Evolutionary conservation across 2,888 invertebrate genomes (phyloP).

Genomic region (Agonopterix arenella): DNA sequence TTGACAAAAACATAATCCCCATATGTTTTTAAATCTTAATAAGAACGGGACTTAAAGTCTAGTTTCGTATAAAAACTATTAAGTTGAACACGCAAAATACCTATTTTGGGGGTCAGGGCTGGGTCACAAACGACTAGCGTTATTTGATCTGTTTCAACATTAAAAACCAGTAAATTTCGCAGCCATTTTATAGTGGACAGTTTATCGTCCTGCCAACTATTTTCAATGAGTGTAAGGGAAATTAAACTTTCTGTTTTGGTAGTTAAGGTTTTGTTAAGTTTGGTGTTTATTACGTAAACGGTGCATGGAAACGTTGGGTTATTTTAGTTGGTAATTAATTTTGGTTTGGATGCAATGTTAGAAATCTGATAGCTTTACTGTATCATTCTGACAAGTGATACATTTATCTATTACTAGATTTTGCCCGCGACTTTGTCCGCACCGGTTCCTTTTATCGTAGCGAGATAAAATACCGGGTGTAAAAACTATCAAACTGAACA

Average conservation of each 20-base stretch:
- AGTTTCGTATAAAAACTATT: conserved; percentile 29
- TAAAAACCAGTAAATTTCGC: neutral
- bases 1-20: neutral
- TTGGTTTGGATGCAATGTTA: too few species aligned
- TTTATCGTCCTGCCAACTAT: conserved; percentile 7
- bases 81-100: conserved; percentile 49
- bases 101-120: conserved; percentile 56
- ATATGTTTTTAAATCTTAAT: conserved; percentile 14
- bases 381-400: too few species aligned
- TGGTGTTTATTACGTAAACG: too few species aligned
- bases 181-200: conserved; percentile 19
- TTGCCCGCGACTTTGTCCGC: too few species aligned
- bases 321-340: too few species aligned
- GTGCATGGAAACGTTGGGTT: too few species aligned
- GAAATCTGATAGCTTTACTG: too few species aligned
- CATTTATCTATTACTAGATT: too few species aligned
- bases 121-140: conserved; percentile 34
- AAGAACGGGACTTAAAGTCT: conserved; percentile 15
- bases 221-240: neutral
- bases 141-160: conserved; percentile 15
- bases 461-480: too few species aligned
- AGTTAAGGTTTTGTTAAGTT: neutral
- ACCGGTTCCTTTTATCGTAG: too few species aligned
- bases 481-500: too few species aligned
- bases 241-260: neutral